These are phyloP conservation scores for Poecile montanus DNA, from an alignment of 2,797 vertebrate species.

Conservation along the genomic window DNA sequence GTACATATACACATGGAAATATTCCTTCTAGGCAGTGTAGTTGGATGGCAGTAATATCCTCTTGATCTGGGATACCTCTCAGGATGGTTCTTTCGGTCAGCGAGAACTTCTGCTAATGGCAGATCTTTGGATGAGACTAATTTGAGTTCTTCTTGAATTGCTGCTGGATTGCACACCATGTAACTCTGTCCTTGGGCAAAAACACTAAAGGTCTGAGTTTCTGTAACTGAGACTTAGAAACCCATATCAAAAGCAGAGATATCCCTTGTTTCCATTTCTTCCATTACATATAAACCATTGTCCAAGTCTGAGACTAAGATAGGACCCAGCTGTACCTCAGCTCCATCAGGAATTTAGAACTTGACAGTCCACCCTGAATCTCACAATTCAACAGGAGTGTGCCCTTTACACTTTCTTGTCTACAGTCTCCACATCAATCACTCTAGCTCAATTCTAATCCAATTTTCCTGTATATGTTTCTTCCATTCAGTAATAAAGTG, in stretches of 20 bases:
- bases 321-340: background rate
- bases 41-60: background rate
- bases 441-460: background rate
- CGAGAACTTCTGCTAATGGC: background rate
- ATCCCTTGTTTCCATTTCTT: background rate
- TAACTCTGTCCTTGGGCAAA: background rate
- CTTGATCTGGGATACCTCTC: background rate
- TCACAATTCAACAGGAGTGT: background rate
- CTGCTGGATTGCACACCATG: background rate
- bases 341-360: background rate
- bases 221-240: background rate
- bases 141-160: background rate
- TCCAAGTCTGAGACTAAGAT: background rate
- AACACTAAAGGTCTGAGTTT: background rate
- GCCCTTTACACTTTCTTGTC: background rate
- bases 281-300: background rate
- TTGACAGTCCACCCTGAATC: background rate
- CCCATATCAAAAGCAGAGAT: background rate
- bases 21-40: background rate
- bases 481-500: background rate
- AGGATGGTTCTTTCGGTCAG: background rate
- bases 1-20: background rate
- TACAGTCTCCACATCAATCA: background rate
- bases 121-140: background rate
- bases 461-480: background rate